These are phyloP conservation scores for Chloroclystis v-ata DNA, from an alignment of 2,888 invertebrate species.

Conservation along the genomic window DNA sequence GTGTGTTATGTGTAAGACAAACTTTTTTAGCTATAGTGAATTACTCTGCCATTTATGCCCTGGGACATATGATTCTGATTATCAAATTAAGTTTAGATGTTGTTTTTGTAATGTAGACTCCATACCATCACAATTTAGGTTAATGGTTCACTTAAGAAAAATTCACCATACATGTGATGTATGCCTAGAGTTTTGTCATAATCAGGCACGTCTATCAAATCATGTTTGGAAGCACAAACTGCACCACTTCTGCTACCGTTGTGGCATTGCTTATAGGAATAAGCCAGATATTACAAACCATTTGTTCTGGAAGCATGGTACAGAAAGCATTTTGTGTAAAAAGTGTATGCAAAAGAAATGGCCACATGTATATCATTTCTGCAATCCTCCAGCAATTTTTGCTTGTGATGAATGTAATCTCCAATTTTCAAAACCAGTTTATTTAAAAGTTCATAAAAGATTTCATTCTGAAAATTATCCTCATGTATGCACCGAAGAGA, in stretches of 20 bases:
- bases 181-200: constrained; percentile 88
- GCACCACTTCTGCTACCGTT: constrained; percentile 91
- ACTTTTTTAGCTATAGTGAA: constrained; percentile 92
- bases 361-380: constrained; percentile 95
- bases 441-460: constrained; percentile 90
- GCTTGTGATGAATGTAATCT: constrained; percentile 89
- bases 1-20: constrained; percentile 92
- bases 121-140: constrained; percentile 90
- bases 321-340: constrained; percentile 90
- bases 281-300: constrained; percentile 93
- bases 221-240: constrained; percentile 95
- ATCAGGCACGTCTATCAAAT: constrained; percentile 88
- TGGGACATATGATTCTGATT: constrained; percentile 82
- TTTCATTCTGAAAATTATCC: constrained; percentile 85
- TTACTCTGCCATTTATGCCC: constrained; percentile 92
- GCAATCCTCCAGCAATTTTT: constrained; percentile 87
- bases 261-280: constrained; percentile 91
- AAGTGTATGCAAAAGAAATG: constrained; percentile 92
- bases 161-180: constrained; percentile 92
- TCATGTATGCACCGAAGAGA: constrained; percentile 83
- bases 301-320: constrained; percentile 95
- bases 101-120: constrained; percentile 87
- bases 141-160: constrained; percentile 92
- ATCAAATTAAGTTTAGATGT: constrained; percentile 86
- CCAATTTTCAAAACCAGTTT: constrained; percentile 86